These are phyloP conservation scores for Hypena proboscidalis DNA, from an alignment of 2,888 invertebrate genomes.

Conservation along the genomic window DNA sequence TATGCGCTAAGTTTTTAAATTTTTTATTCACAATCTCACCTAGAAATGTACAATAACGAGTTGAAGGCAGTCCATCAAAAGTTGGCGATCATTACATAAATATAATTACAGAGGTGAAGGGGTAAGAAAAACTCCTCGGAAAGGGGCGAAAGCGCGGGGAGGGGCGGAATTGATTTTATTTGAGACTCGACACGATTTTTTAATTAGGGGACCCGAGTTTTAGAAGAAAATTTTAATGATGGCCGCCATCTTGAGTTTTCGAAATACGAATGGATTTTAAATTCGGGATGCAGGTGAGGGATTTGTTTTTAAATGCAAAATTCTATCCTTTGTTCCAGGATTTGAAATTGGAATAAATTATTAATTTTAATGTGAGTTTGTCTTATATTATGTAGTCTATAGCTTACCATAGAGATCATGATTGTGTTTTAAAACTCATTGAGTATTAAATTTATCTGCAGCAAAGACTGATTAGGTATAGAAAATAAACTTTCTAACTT, in stretches of 20 bases:
- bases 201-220: constrained; percentile 63
- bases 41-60: neutral
- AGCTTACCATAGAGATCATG: no score
- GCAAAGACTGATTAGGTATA: no score
- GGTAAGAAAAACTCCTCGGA: constrained; percentile 66
- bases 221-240: constrained; percentile 54
- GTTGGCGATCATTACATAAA: constrained; percentile 71
- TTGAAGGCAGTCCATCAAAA: constrained; percentile 60
- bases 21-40: no score
- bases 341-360: no score
- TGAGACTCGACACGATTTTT: constrained; percentile 82
- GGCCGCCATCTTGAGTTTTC: constrained; percentile 33
- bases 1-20: no score
- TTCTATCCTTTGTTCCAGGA: no score
- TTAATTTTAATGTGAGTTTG: no score
- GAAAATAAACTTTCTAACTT: no score
- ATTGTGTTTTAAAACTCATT: no score
- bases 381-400: no score
- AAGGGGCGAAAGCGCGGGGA: constrained; percentile 48
- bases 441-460: no score
- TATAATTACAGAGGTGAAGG: constrained; percentile 69
- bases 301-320: constrained; percentile 7
- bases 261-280: constrained; percentile 28
- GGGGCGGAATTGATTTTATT: constrained; percentile 81
- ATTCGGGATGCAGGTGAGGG: constrained; percentile 13